Base-by-base conservation (phyloP, 2,113 vertebrate species). In the Osmerus eperlanus region DNA sequence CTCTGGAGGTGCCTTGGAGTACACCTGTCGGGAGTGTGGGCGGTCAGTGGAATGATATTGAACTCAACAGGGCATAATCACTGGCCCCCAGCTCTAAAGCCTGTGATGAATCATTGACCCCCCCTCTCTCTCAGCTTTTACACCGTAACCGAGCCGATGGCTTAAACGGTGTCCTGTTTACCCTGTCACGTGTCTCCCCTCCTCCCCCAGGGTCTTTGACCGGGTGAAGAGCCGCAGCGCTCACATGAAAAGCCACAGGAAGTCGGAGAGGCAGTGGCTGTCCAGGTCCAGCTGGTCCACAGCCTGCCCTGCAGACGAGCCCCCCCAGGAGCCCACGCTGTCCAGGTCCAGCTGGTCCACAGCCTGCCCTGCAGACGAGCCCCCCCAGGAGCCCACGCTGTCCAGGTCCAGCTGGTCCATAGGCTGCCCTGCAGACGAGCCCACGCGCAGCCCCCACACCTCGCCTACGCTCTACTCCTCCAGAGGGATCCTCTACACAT, bases 231-330 rank as follows among this genome's bases (percentile, higher is more conserved):
- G 91, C 21, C 82, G 87, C 23, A 93, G 89, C 2, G 89, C 90
- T 65, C 90, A 91, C 59, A 92, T 91, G 92, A 92, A 91, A 66
- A 80, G 79, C 4, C 92, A 93, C 72, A 89, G 83, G 4, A 85
- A 83, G 4, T 88, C 87, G 78, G 91, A 79, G 55, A 78, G 85
- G 81, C 69, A 52, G 74, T 19, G 81, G 82, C 65, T 83, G 81
- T 0, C 23, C 71, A 0, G 51, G 73, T 65, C 81, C 4, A 85
- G 80, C 36, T 83, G 85, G 80, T 74, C 88, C 0, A 67, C 23
- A 66, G 83, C 83, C 68, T 29, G 25, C 60, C 60, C 60, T 7
- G 23, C 23, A 28, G 60, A 62, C 25, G 16, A 62, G 13, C 59
- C 23, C 15, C 59, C 25, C 15, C 13, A 47, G 9, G 41, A 47